Conservation (phyloP, 2,113 vertebrate species). For the Carettochelys insculpta region DNA sequence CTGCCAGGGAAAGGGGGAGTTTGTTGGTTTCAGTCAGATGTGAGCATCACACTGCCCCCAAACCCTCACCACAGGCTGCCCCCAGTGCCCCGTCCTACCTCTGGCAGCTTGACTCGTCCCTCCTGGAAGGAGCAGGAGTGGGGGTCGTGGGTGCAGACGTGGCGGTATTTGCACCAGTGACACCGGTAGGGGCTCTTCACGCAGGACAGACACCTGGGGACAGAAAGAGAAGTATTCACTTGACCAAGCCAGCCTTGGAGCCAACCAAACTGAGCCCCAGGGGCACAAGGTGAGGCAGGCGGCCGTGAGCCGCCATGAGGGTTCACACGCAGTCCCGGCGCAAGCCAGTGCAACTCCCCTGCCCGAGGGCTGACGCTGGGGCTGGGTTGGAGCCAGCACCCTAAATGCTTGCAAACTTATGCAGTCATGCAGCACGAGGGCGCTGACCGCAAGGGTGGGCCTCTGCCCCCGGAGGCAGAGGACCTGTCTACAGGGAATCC, state of each 20-base stretch:
- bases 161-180: constrained; percentile 98
- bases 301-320: not conserved
- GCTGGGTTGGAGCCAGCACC: too few species aligned
- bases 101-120: constrained; percentile 91
- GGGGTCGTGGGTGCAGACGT: constrained; percentile 95
- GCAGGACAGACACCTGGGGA: constrained; percentile 90
- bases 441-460: too few species aligned
- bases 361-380: not conserved
- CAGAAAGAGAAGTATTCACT: not conserved
- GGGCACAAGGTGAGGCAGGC: not conserved
- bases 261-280: not conserved
- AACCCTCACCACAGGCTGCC: not conserved
- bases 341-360: too few species aligned
- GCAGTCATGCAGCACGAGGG: too few species aligned
- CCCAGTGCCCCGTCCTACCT: constrained; percentile 77
- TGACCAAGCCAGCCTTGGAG: rapidly evolving
- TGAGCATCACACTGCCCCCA: not conserved
- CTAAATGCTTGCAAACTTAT: too few species aligned
- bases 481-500: not conserved
- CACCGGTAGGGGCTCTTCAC: constrained; percentile 96
- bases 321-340: not conserved
- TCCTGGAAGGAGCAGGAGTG: constrained; percentile 96
- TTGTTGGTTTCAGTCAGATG: not conserved
- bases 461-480: not conserved
- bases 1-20: not conserved